These are phyloP conservation scores for Bos javanicus DNA, from an alignment of 2,113 vertebrate genomes.

Conservation along the genomic window DNA sequence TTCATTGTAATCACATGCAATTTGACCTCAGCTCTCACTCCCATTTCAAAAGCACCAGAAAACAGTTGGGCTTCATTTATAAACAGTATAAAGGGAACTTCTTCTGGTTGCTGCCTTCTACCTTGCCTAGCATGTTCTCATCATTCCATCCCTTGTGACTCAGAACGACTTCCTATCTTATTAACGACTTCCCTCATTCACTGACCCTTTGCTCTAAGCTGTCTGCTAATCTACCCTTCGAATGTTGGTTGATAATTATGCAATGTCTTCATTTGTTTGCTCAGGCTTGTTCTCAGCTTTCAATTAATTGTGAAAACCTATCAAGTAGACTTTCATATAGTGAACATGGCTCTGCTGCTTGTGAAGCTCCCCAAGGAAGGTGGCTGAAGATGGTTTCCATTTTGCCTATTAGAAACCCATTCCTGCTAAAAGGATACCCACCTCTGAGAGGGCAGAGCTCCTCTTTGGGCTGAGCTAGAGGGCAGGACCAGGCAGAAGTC, in stretches of 20 bases:
- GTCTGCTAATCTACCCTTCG: neutral
- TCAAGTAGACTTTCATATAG: neutral
- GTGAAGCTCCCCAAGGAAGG: neutral
- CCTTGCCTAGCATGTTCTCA: neutral
- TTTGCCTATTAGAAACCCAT: neutral
- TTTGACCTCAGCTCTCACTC: neutral
- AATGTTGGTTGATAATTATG: neutral
- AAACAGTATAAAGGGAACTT: neutral
- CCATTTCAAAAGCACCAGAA: neutral
- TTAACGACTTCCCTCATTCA: too few relatives aligned
- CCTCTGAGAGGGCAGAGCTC: neutral
- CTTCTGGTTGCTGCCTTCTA: neutral
- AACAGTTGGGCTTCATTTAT: neutral
- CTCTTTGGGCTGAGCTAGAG: neutral
- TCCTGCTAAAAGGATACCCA: neutral
- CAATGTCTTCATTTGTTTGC: neutral
- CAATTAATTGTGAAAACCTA: neutral
- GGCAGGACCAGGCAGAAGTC: neutral
- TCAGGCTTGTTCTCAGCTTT: neutral
- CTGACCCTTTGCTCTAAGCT: too few relatives aligned
- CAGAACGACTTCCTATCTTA: rapidly evolving
- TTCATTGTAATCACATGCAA: neutral
- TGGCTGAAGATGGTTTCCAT: neutral
- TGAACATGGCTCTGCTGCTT: neutral
- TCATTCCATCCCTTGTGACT: neutral